Evolutionary conservation across 1,140 invertebrate genomes (phyloP).

Genomic region (Agraylea sexmaculata): DNA sequence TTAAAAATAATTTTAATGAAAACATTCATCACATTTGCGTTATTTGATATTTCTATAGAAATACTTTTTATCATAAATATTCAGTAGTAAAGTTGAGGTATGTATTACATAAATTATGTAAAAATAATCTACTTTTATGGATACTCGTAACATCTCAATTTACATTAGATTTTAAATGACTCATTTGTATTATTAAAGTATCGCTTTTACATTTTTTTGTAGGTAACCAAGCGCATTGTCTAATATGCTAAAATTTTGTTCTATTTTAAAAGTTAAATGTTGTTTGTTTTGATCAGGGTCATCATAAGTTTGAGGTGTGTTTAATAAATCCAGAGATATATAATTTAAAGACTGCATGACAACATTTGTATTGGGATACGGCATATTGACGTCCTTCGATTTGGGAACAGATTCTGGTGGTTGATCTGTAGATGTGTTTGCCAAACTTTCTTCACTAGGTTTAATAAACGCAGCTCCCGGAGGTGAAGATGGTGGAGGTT

Average conservation of each 20-base stretch:
- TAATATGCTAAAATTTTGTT: conserved; percentile 11
- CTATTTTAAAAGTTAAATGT: background rate
- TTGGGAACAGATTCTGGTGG: background rate
- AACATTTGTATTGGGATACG: conserved; percentile 13
- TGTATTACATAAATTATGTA: too few species aligned
- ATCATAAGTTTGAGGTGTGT: conserved; percentile 10
- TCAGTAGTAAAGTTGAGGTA: too few species aligned
- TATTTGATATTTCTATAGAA: too few species aligned
- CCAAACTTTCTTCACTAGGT: background rate
- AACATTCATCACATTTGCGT: too few species aligned
- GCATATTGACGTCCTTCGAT: conserved; percentile 3
- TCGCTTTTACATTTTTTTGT: conserved; percentile 16
- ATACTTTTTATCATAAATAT: too few species aligned
- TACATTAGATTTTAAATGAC: too few species aligned
- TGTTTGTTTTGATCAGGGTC: background rate
- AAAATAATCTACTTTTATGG: too few species aligned
- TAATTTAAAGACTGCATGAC: conserved; percentile 17
- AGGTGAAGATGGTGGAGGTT: conserved; percentile 14
- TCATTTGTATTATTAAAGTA: too few species aligned
- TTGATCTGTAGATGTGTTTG: background rate
- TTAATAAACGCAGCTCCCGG: background rate
- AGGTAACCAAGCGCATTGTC: conserved; percentile 14
- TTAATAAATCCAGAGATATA: conserved; percentile 17
- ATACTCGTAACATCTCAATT: too few species aligned
- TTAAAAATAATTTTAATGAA: too few species aligned